Evolutionary conservation across 2,113 vertebrate genomes (phyloP), one percentile per base, ranked within the genome.

Genomic region (Cyprinodon brontotheroides): DNA sequence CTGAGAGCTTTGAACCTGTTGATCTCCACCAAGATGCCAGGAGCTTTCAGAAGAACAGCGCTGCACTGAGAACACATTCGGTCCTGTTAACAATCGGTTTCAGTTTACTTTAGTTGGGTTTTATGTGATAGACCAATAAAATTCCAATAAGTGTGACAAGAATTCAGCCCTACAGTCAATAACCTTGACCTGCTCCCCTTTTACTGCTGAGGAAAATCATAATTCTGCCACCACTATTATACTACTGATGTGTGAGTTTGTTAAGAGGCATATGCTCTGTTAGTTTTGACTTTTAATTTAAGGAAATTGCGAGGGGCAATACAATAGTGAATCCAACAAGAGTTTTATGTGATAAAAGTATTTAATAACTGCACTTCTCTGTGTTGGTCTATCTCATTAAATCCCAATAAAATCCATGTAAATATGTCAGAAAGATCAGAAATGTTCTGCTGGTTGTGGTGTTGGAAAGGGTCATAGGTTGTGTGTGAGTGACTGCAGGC

Each of bases 401-500:
- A 53, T 53, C 48, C 48, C 48, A 53, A 53, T 20, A 5, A 6
- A 53, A 15, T 2, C 15, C 48, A 53, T 53, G 7, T 53, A 20
- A 53, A 53, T 53, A 53, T 15, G 15, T 53, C 0, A 15, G 48
- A 4, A 20, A 53, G 14, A 17, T 53, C 50, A 53, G 4, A 53
- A 53, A 53, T 20, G 50, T 57, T n/a, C 50, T n/a, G 17, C 17
- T 57, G 50, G 4, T n/a, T 45, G 9, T 2, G 11, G 9, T 45
- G 6, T 10, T 45, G 9, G 43, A 45, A 45, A 45, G 43, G 5
- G 9, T 45, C 43, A 10, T 45, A 8, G 0, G 57, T 11, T 61
- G 11, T 5, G 91, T 87, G 91, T 86, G 83, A 95, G 93, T 95
- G 94, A 88, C 93, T 89, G 88, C 90, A 91, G 89, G 85, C 3